These are phyloP conservation scores for Lophotriccus pileatus DNA, from an alignment of 2,797 vertebrate species.

Conservation along the genomic window DNA sequence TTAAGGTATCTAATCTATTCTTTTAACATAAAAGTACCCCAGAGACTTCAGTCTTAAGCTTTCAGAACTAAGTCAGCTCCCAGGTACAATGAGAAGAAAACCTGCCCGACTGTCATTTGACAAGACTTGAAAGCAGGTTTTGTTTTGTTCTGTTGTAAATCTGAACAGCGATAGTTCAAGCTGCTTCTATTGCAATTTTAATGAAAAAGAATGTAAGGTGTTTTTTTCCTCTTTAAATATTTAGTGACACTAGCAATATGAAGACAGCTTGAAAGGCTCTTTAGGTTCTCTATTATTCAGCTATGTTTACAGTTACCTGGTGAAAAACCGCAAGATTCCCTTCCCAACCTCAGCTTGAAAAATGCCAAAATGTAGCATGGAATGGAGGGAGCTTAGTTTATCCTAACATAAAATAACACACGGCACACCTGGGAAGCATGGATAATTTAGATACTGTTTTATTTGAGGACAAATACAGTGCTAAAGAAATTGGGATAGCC, in stretches of 20 bases:
- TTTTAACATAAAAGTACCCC: neutral
- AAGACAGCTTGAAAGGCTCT: neutral
- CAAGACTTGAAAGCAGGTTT: neutral
- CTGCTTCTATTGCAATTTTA: neutral
- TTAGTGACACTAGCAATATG: neutral
- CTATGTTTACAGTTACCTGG: neutral
- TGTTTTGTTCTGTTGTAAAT: neutral
- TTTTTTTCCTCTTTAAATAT: neutral
- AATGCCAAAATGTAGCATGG: neutral
- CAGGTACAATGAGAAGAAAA: neutral
- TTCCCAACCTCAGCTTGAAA: neutral
- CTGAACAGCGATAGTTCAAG: neutral
- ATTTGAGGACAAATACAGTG: neutral
- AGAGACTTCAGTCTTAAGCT: neutral
- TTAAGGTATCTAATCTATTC: neutral
- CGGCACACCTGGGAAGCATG: neutral
- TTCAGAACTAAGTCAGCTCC: neutral
- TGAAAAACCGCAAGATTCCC: neutral
- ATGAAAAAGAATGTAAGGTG: neutral
- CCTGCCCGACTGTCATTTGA: fast-evolving
- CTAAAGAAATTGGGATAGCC: neutral
- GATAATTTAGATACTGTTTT: neutral
- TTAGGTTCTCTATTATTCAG: neutral
- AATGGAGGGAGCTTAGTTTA: neutral
- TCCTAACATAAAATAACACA: neutral